A percentile compares a stretch with the other conserved stretches of the same genome.
Conservation (phyloP, 2,797 vertebrate genomes). For the Tympanoctomys barrerae region DNA sequence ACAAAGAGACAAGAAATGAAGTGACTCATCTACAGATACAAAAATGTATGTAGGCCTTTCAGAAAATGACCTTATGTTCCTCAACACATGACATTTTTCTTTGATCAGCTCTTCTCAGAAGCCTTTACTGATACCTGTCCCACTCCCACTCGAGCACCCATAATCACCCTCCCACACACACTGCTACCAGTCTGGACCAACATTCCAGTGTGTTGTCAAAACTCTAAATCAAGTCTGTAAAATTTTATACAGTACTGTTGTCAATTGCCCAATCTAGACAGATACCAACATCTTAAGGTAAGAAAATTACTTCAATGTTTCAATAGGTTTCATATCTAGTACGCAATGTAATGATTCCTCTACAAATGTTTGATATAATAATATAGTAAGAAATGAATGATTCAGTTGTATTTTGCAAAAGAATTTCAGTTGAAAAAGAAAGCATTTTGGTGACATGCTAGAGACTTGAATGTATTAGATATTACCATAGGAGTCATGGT, state of each 20-base stretch:
- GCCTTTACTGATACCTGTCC: background rate
- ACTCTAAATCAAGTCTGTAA: background rate
- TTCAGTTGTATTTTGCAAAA: background rate
- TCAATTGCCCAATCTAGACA: background rate
- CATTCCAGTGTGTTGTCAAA: slow-evolving; percentile 21
- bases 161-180: background rate
- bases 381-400: background rate
- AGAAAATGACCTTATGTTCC: background rate
- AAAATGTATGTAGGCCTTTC: slow-evolving; percentile 20
- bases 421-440: background rate
- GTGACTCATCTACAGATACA: slow-evolving; percentile 47
- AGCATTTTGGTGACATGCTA: background rate
- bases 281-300: background rate
- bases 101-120: background rate
- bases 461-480: background rate
- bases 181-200: background rate
- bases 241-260: background rate
- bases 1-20: slow-evolving; percentile 39
- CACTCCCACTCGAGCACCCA: background rate
- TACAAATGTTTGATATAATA: background rate
- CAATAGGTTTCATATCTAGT: background rate
- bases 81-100: background rate
- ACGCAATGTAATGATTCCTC: background rate
- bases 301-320: background rate
- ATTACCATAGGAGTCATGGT: background rate